Evolutionary conservation across 2,113 vertebrate genomes (phyloP).

Genomic region (Oreocharis arfaki): DNA sequence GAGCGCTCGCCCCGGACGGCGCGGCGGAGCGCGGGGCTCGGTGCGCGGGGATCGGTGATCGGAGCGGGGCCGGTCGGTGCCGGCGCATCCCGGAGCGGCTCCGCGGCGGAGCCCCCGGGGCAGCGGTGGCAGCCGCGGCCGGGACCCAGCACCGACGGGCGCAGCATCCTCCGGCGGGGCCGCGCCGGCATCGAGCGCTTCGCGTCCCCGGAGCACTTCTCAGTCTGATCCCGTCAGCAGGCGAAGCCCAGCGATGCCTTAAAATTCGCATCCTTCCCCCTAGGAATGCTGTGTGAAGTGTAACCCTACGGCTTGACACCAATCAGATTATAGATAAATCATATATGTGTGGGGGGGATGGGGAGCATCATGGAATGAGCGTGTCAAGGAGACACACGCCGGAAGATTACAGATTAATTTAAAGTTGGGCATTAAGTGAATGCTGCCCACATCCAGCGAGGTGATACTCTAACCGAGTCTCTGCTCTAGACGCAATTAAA

Average conservation of each 20-base stretch:
- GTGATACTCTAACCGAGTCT: not conserved
- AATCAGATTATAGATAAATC: constrained; percentile 10
- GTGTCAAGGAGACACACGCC: not conserved
- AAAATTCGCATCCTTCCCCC: not conserved
- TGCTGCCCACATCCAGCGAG: not conserved
- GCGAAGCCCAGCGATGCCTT: not conserved
- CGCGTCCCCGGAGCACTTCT: not conserved
- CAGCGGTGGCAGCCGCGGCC: not conserved
- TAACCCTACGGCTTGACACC: not conserved
- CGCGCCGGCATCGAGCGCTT: not conserved
- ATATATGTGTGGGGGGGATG: not conserved
- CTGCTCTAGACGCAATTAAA: not conserved
- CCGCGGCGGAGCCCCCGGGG: not conserved
- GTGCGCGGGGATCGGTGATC: not conserved
- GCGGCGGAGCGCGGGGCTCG: not conserved
- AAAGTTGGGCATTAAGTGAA: constrained; percentile 25
- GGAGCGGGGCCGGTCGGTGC: not conserved
- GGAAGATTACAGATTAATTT: not conserved
- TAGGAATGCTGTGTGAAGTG: not conserved
- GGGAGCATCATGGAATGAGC: not conserved
- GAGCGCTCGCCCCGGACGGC: too few species aligned
- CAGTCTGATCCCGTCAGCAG: not conserved
- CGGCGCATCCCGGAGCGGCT: not conserved
- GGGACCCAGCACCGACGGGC: not conserved
- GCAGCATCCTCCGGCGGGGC: not conserved